Conservation (phyloP, 2,888 invertebrate genomes). For the Polia nebulosa region DNA sequence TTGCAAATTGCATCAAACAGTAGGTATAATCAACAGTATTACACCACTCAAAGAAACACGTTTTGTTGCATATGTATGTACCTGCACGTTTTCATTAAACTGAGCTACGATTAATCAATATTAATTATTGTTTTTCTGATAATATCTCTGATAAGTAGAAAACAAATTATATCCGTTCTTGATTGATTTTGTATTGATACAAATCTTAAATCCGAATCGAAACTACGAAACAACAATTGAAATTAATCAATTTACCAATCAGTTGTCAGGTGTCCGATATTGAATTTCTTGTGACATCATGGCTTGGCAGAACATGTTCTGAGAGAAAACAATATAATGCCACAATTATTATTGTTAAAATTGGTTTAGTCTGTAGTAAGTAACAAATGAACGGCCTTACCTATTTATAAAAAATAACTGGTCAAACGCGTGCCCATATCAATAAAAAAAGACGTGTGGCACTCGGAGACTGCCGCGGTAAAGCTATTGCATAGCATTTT, state of each 20-base stretch:
- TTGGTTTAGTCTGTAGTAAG: not conserved
- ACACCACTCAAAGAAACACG: not conserved
- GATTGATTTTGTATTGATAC: constrained; percentile 4
- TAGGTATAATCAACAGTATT: not conserved
- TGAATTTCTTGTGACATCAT: not conserved
- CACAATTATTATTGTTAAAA: not conserved
- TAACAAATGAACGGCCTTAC: too few relatives aligned
- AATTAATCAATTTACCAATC: constrained; percentile 2
- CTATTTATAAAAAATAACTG: too few relatives aligned
- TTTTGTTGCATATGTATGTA: not conserved
- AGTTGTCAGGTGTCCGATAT: not conserved
- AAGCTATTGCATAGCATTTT: too few relatives aligned
- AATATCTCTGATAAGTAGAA: not conserved
- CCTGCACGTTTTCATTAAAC: not conserved
- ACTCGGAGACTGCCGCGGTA: too few relatives aligned
- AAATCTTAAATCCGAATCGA: not conserved
- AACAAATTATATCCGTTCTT: not conserved
- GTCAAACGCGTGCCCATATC: too few relatives aligned
- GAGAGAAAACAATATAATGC: not conserved
- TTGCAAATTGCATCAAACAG: constrained; percentile 2
- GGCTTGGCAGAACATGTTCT: not conserved
- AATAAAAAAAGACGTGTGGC: too few relatives aligned
- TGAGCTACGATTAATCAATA: not conserved
- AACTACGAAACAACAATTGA: not conserved
- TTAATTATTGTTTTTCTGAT: constrained; percentile 7